phyloP scores from a whole-genome alignment of 2,797 vertebrate species.

The Rhynchonycteris naso region DNA sequence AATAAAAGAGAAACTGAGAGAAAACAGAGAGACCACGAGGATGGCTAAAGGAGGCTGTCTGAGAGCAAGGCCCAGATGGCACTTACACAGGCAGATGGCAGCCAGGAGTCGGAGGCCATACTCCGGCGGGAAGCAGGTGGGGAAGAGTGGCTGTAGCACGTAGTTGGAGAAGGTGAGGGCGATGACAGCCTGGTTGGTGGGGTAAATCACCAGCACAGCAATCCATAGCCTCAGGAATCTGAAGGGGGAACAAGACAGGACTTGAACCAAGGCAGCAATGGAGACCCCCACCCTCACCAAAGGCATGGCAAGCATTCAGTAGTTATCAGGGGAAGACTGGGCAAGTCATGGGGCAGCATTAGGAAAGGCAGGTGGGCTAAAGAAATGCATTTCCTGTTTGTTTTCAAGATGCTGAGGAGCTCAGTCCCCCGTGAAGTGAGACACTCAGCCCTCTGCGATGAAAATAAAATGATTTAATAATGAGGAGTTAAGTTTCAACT shows the following conservation, averaged over 20 bases:
- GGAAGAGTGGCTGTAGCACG: constrained; percentile 90
- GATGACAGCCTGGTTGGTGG: constrained; percentile 92
- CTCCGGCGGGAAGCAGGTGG: constrained; percentile 89
- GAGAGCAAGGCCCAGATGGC: neutral
- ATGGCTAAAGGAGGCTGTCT: neutral
- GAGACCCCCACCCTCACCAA: neutral
- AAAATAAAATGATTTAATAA: neutral
- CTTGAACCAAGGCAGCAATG: neutral
- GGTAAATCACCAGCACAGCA: constrained; percentile 91
- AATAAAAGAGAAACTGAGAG: neutral
- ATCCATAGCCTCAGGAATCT: constrained; percentile 95
- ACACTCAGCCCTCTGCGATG: neutral
- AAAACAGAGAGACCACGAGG: neutral
- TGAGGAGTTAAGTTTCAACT: constrained; percentile 33
- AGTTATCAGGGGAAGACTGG: neutral
- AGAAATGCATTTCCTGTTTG: neutral
- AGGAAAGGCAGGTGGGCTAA: neutral
- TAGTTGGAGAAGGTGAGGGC: constrained; percentile 93
- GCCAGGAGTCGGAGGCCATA: constrained; percentile 87
- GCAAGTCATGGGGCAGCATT: neutral
- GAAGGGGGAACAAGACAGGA: neutral
- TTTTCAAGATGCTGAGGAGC: constrained; percentile 9
- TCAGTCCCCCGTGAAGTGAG: neutral
- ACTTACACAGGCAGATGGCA: constrained; percentile 91
- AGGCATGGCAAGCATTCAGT: neutral